phyloP scores from a whole-genome alignment of 64 coral and sea anemone genomes.

The Catalaphyllia jardinei region DNA sequence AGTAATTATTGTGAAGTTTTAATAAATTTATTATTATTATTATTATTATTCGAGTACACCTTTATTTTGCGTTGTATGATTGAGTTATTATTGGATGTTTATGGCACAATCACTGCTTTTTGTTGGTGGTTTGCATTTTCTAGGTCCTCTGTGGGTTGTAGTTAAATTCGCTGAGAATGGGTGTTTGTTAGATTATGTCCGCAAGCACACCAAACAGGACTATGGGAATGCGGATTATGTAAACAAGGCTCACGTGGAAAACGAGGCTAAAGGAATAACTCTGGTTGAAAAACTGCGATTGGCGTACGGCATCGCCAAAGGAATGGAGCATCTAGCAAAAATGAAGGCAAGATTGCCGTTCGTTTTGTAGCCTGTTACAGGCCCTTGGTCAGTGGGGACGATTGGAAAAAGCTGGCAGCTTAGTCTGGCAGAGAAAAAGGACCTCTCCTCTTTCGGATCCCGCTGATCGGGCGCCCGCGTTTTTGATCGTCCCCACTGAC shows the following conservation, averaged over 20 bases:
- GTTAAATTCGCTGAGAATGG: constrained; percentile 85
- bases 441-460: too few relatives aligned
- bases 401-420: too few relatives aligned
- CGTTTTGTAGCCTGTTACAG: too few relatives aligned
- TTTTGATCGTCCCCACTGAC: too few relatives aligned
- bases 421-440: too few relatives aligned
- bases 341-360: constrained; percentile 28
- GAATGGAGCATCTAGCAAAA: constrained; percentile 70
- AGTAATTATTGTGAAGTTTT: too few relatives aligned
- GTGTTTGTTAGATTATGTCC: constrained; percentile 56
- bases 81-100: background rate
- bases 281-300: constrained; percentile 30
- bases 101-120: background rate
- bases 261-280: constrained; percentile 5
- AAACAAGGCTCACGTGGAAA: background rate
- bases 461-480: too few relatives aligned
- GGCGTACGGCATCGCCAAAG: constrained; percentile 70
- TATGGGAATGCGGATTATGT: constrained; percentile 18
- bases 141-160: constrained; percentile 78
- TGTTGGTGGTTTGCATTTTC: background rate
- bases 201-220: constrained; percentile 4
- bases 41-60: too few relatives aligned
- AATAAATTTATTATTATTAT: too few relatives aligned
- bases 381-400: too few relatives aligned
- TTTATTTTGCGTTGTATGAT: too few relatives aligned